Conservation (phyloP, 2,113 vertebrate genomes). For the Motacilla alba region DNA sequence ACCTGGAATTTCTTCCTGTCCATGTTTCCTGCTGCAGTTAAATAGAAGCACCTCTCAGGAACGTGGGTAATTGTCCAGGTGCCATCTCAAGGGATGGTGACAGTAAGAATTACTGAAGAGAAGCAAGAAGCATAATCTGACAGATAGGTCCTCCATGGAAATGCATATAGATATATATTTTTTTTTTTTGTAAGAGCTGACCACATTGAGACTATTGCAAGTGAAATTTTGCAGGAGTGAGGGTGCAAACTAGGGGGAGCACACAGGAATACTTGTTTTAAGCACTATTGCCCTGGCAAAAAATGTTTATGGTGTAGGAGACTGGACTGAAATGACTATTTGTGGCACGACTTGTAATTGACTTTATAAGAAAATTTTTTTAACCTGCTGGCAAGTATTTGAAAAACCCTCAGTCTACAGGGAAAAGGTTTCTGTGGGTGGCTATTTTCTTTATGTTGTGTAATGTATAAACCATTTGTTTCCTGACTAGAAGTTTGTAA, state of each 20-base stretch:
- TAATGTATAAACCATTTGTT: constrained; percentile 27
- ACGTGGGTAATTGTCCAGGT: neutral
- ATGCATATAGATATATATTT: neutral
- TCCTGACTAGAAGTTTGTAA: constrained; percentile 38
- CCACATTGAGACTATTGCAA: neutral
- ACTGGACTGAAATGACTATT: neutral
- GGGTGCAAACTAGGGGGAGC: neutral
- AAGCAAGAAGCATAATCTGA: neutral
- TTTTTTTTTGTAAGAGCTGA: neutral
- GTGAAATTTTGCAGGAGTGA: neutral
- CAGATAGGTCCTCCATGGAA: neutral
- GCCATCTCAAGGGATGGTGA: neutral
- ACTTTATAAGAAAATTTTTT: constrained; percentile 8
- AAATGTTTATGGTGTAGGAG: neutral
- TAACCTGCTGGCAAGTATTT: constrained; percentile 15
- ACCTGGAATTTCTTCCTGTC: neutral
- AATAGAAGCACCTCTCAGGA: neutral
- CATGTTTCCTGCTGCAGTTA: neutral
- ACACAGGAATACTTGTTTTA: neutral
- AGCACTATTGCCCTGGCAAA: neutral
- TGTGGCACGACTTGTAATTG: constrained; percentile 10
- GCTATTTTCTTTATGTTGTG: constrained; percentile 36
- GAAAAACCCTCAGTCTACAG: neutral
- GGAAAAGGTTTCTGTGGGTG: neutral
- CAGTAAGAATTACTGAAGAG: neutral